Conservation (phyloP, 1,140 invertebrate species). For the Monochamus saltuarius region DNA sequence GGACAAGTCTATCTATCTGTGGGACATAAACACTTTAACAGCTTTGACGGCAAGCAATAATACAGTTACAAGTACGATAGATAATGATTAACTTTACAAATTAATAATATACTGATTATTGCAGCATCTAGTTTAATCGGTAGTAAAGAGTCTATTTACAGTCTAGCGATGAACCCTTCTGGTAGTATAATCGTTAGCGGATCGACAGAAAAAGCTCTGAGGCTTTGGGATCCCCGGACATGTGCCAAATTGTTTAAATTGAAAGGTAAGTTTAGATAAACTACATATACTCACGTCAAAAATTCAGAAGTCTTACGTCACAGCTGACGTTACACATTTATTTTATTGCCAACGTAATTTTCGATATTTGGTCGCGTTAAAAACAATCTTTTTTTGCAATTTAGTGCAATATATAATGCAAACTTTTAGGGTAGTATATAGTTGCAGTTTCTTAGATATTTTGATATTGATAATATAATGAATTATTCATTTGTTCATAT, state of each 20-base stretch:
- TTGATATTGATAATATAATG: no score
- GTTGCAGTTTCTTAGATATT: no score
- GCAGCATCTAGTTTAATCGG: constrained; percentile 91
- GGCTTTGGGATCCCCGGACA: constrained; percentile 96
- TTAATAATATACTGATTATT: constrained; percentile 41
- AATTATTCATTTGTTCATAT: no score
- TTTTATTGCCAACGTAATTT: no score
- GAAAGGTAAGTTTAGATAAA: constrained; percentile 68
- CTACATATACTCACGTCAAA: no score
- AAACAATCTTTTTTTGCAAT: no score
- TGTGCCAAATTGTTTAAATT: constrained; percentile 96
- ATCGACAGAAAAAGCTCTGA: constrained; percentile 92
- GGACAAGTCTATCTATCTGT: constrained; percentile 95
- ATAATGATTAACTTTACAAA: neutral
- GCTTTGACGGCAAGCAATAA: constrained; percentile 98
- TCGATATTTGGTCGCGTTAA: no score
- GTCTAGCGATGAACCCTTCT: constrained; percentile 95
- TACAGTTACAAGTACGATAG: constrained; percentile 89
- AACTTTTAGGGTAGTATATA: no score
- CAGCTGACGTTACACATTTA: no score
- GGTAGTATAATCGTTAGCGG: constrained; percentile 96
- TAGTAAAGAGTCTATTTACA: constrained; percentile 98
- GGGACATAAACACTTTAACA: constrained; percentile 98
- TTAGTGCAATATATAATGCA: no score
- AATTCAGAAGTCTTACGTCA: no score